Percentiles rank a stretch among this genome's conserved stretches.
phyloP scores from a whole-genome alignment of 2,888 invertebrate species.

The Anorthoa munda region DNA sequence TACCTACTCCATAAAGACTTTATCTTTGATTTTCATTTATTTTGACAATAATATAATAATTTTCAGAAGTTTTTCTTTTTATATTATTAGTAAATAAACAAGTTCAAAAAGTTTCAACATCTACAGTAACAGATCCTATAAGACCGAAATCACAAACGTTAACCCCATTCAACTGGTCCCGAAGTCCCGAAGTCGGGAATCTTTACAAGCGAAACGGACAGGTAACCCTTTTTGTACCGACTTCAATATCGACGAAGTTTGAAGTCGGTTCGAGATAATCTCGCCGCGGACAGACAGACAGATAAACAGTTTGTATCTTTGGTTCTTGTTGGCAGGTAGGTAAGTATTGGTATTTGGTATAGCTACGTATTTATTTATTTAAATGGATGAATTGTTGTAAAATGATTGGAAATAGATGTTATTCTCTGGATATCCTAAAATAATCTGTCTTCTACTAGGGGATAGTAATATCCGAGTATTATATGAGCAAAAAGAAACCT shows the following conservation, averaged over 20 bases:
- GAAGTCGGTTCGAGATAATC: constrained; percentile 58
- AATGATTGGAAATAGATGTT: neutral
- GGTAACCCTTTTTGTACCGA: constrained; percentile 59
- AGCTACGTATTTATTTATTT: neutral
- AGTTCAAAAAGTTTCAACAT: neutral
- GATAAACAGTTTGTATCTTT: constrained; percentile 58
- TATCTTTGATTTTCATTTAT: no score
- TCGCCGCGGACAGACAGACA: constrained; percentile 45
- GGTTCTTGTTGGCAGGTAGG: constrained; percentile 21
- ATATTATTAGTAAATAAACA: neutral
- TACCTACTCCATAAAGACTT: no score
- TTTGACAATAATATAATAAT: no score
- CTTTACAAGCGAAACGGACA: constrained; percentile 49
- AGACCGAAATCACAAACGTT: constrained; percentile 17
- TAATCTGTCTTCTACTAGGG: no score
- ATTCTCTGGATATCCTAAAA: no score
- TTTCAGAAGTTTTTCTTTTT: neutral
- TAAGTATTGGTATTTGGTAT: constrained; percentile 3
- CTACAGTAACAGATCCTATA: constrained; percentile 4
- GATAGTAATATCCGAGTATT: no score
- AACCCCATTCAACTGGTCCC: constrained; percentile 38
- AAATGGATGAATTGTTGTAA: neutral
- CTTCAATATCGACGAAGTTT: constrained; percentile 56
- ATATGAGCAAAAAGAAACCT: no score
- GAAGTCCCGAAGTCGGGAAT: constrained; percentile 33